These are phyloP conservation scores for Trematocara macrostoma DNA, from an alignment of 2,113 vertebrate genomes.

Conservation along the genomic window DNA sequence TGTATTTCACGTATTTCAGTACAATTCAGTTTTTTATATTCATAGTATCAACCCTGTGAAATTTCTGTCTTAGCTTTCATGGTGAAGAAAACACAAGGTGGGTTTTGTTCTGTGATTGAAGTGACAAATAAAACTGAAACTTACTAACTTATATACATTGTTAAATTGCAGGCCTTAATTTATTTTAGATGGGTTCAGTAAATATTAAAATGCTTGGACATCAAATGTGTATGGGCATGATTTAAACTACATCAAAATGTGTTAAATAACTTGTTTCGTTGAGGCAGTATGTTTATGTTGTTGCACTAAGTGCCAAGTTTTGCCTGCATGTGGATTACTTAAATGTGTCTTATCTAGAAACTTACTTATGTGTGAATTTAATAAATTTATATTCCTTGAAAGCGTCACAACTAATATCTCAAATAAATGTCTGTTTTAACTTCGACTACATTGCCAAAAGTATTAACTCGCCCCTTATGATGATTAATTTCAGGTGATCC, in stretches of 20 bases:
- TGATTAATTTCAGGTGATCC: not conserved
- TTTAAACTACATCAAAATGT: not conserved
- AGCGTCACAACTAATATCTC: not conserved
- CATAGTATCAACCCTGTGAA: not conserved
- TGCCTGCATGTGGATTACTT: not conserved
- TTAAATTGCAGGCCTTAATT: not conserved
- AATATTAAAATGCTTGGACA: not conserved
- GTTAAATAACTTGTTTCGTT: not conserved
- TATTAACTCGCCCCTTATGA: not conserved
- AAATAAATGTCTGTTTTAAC: not conserved
- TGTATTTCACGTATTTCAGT: not conserved
- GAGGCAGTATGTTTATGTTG: not conserved
- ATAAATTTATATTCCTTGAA: not conserved
- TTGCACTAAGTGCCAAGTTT: not conserved
- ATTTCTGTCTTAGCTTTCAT: not conserved
- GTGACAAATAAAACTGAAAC: not conserved
- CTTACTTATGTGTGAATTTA: not conserved
- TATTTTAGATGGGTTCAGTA: not conserved
- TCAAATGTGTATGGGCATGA: not conserved
- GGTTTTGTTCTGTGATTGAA: not conserved
- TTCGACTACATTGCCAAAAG: not conserved
- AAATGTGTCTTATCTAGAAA: not conserved
- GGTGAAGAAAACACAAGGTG: not conserved
- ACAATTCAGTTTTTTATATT: not conserved
- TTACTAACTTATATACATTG: not conserved